Evolutionary conservation across 2,113 vertebrate genomes (phyloP).

Genomic region (Excalfactoria chinensis): DNA sequence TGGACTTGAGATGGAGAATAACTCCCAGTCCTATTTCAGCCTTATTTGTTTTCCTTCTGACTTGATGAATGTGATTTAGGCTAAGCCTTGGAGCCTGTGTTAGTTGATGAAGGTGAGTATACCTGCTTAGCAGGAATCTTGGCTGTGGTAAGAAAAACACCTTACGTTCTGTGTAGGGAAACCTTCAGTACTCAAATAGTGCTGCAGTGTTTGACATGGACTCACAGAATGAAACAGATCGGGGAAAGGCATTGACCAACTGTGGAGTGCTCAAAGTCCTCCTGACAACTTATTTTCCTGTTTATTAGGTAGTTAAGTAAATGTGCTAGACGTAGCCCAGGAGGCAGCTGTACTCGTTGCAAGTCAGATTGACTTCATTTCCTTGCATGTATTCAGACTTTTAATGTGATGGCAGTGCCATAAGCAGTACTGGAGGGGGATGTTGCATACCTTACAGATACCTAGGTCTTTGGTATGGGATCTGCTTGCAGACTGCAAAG

Average conservation of each 20-base stretch:
- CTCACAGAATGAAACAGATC: neutral
- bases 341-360: neutral
- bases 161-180: neutral
- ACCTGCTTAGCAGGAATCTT: neutral
- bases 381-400: neutral
- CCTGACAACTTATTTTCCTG: neutral
- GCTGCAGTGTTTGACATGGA: neutral
- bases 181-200: neutral
- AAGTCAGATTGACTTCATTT: neutral
- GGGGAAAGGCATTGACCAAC: neutral
- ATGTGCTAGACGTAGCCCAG: neutral
- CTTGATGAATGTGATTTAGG: neutral
- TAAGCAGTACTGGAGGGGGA: neutral
- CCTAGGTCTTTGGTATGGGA: neutral
- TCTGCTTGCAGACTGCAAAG: neutral
- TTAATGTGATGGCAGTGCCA: neutral
- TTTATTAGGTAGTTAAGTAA: slow-evolving; percentile 5
- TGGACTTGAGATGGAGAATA: neutral
- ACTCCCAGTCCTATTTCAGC: neutral
- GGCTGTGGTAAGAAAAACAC: neutral
- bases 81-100: neutral
- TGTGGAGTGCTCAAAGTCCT: neutral
- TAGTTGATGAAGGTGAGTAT: neutral
- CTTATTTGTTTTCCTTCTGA: neutral
- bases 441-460: neutral